Base-by-base conservation (phyloP, 2,888 invertebrate species). In the Coenonympha arcania region DNA sequence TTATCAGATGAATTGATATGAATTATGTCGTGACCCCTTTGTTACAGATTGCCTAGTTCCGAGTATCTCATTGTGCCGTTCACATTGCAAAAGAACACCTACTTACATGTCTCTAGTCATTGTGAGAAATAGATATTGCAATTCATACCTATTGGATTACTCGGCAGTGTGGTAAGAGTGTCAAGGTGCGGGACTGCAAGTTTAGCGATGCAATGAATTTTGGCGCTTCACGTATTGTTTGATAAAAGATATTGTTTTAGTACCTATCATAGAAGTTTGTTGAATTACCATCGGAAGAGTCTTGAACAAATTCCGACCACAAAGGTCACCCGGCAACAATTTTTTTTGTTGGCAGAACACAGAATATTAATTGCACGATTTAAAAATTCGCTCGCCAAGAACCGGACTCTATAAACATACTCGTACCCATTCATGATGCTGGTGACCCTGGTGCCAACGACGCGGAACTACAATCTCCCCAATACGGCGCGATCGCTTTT, bases 91-190 rank as follows among this genome's bases (percentile, higher is more conserved):
- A 57, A 58, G 24, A 47, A 19, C 45, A 52, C 60, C 52, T 49
- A 52, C 60, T 50, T 49, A 52, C 48, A 57, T 52, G 50, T 55
- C 55, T 50, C 28, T 31, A 55, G 47, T 22, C 44, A 56, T 61
- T 72, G 71, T 73, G 73, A 67, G 75, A 75, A 75, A 71, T 68
- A 66, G 65, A 73, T 73, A 69, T 67, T 53, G 63, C 62, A 70
- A 68, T 65, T 67, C 57, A 65, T 76, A n/a, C n/a, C n/a, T n/a
- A 76, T 77, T 67, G 68, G 69, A 73, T 79, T 76, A 73, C 76
- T 54, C 60, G 53, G 60, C 62, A 56, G 55, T 61, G 65, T 63
- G 62, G 67, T 67, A 79, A 76, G 62, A 68, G 66, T 76, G 77
- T 79, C 80, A 79, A 77, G 77, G 79, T 64, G 42, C 41, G 36